Base-by-base conservation (phyloP, 2,113 vertebrate genomes). In the Parus major region DNA sequence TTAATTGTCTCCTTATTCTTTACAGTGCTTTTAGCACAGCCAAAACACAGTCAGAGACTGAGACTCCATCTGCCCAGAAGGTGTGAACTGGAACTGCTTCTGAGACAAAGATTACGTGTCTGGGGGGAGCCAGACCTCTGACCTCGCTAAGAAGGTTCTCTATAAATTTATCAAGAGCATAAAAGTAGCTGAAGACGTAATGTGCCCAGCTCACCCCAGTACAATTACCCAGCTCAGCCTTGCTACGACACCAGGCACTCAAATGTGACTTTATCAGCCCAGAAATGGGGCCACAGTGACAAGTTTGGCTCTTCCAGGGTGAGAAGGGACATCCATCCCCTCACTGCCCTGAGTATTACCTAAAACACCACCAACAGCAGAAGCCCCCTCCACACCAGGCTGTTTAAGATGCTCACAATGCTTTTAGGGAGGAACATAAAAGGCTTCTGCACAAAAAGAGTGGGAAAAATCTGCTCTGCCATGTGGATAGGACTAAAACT, bases 361-460 rank as follows among this genome's bases (percentile, higher is more conserved):
- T 64, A 2, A n/a, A 44, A 64, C 10, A 44, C 9, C 27, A 63
- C 0, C 1, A 20, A 33, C 7, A 86, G 35, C 14, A 9, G 2
- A 61, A 61, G 17, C 3, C 2, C 10, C 17, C 56, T 57, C 15
- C 9, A 16, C 2, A 2, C 20, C 14, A 2, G 31, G 35, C 64
- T 70, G 9, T 52, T 81, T 33, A 35, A 33, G 33, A 80, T 21
- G 47, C 11, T 75, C 21, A 56, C 15, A 24, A 27, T 36, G 46
- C n/a, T 76, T 64, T 70, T 25, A 50, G 24, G 27, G 19, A 69
- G 39, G 16, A 46, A 68, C 16, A 23, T 11, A 46, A 78, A 71
- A 92, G 11, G 10, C 9, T 66, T 60, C 46, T 77, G 28, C 5
- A 31, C 17, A 56, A 59, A 53, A 25, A 7, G 5, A 36, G 42